A percentile compares a stretch with the other conserved stretches of the same genome.
phyloP scores from a whole-genome alignment of 1,140 invertebrate species.

The Lepidurus apus region DNA sequence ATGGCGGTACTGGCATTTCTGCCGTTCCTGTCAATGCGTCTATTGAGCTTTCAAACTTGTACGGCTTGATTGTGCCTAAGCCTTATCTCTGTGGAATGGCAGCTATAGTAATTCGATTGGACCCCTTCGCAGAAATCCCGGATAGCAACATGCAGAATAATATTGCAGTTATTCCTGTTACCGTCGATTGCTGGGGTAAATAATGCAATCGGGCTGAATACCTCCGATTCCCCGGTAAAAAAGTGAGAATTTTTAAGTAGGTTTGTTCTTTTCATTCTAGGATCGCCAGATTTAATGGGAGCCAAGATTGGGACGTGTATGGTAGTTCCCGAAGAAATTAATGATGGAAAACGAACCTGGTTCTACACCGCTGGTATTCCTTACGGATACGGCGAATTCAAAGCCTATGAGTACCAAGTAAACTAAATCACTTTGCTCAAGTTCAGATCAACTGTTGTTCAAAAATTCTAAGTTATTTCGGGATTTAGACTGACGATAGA shows the following conservation, averaged over 20 bases:
- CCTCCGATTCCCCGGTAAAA: background rate
- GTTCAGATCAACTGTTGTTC: no score
- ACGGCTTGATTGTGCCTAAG: background rate
- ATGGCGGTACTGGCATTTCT: background rate
- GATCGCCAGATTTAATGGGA: background rate
- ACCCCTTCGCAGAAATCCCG: background rate
- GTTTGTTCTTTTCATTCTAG: background rate
- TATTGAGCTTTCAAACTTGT: background rate
- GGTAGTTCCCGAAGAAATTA: background rate
- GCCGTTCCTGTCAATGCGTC: background rate
- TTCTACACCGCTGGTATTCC: background rate
- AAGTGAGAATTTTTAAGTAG: background rate
- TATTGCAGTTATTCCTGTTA: constrained; percentile 23
- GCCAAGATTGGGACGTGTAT: background rate
- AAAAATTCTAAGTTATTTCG: background rate
- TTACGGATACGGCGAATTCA: background rate
- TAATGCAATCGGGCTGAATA: background rate
- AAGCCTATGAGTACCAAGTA: constrained; percentile 19
- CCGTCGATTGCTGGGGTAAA: constrained; percentile 29
- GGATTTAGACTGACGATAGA: background rate
- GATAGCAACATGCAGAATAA: background rate
- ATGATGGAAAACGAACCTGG: background rate
- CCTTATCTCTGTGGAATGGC: background rate
- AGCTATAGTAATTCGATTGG: background rate
- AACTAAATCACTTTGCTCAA: background rate